Evolutionary conservation across 1,140 invertebrate genomes (phyloP).

Genomic region (Reticulitermes speratus): DNA sequence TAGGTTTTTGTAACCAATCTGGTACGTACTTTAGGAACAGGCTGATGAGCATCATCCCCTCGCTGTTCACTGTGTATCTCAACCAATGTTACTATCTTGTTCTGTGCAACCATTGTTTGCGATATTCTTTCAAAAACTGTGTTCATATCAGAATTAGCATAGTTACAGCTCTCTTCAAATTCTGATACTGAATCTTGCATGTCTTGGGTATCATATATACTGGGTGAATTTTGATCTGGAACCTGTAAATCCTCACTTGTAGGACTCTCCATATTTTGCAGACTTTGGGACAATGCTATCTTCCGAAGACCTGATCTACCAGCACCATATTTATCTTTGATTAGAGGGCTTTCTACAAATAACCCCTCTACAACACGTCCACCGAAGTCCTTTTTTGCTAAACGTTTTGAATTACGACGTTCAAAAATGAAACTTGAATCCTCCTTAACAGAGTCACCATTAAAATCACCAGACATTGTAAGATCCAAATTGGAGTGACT

Average conservation of each 20-base stretch:
- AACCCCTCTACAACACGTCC: slow-evolving; percentile 31
- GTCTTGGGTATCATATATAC: not conserved
- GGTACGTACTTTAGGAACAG: not conserved
- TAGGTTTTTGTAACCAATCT: not conserved
- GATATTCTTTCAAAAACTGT: not conserved
- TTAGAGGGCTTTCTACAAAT: slow-evolving; percentile 30
- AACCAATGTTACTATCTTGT: not conserved
- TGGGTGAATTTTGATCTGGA: not conserved
- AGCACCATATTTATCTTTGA: not conserved
- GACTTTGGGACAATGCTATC: slow-evolving; percentile 14
- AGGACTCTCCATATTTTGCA: not conserved
- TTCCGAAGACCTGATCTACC: slow-evolving; percentile 9
- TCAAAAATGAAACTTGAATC: slow-evolving; percentile 29
- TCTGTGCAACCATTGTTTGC: not conserved
- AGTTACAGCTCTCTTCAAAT: not conserved
- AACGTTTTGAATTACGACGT: slow-evolving; percentile 29
- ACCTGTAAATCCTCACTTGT: not conserved
- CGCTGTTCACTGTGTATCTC: not conserved
- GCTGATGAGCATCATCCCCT: not conserved
- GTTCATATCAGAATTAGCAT: no score
- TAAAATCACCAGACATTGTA: not conserved
- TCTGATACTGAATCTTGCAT: not conserved
- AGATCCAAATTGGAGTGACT: not conserved
- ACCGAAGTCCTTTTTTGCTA: slow-evolving; percentile 16
- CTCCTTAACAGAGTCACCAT: slow-evolving; percentile 5